Evolutionary conservation across 2,113 vertebrate species (phyloP), one percentile per base, ranked within the genome.

Genomic region (Sitta europaea): DNA sequence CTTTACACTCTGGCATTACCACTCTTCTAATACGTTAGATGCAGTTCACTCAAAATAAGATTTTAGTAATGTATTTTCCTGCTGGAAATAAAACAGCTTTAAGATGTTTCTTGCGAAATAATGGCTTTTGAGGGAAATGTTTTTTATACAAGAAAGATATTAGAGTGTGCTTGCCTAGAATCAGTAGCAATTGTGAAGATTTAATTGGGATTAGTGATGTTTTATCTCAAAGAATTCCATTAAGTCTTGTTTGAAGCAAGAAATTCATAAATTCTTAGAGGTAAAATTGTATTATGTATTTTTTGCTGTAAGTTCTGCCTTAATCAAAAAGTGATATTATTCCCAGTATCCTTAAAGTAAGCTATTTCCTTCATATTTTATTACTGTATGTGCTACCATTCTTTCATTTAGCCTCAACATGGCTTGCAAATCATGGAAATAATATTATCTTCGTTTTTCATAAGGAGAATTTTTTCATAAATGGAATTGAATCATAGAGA

Each of bases 191-290:
- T 73, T 92, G 42, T 0, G 9, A 86, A 94, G 72, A 88, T 81
- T 84, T 97, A 93, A 94, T 83, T 94, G 59, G 79, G n/a, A 92
- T 95, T 94, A 93, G 59, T 86, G 50, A 84, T 70, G 22, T 90
- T 90, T 86, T 94, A 88, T 86, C 72, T 91, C 28, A 45, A 47
- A 88, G 76, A 89, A 94, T 94, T 89, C 88, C 88, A 91, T 94
- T 92, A 94, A 77, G 35, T 31, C 67, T 94, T 75, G n/a, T 96
- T 88, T 88, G 59, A 92, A 91, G 68, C 65, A 77, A 94, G 68
- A 74, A 91, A 86, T 91, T 80, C 5, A 84, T 90, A 48, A 66
- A 91, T 90, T 95, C 63, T 67, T 81, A 59, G 72, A 77, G 29
- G 75, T 62, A 93, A 83, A 94, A 95, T 83, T 92, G 22, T 43